Percentiles rank a stretch among this genome's conserved stretches.
phyloP scores from a whole-genome alignment of 2,888 invertebrate species.

The Sesamia inferens region DNA sequence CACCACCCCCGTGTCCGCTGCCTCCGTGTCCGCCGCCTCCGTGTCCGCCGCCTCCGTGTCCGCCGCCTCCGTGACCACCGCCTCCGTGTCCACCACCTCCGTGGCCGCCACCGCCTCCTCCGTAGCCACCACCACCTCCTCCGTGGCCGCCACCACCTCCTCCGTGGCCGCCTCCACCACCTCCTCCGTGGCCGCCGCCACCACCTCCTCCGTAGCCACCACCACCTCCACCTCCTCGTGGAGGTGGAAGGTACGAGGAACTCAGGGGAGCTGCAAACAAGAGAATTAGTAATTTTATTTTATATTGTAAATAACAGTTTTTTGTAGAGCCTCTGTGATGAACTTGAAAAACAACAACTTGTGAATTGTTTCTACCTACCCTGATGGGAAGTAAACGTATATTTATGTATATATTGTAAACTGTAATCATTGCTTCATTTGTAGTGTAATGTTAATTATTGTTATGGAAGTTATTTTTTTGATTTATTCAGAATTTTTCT shows the following conservation, averaged over 20 bases:
- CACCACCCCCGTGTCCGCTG: constrained; percentile 23
- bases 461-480: background rate
- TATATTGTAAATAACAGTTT: constrained; percentile 24
- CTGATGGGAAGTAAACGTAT: background rate
- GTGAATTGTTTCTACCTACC: background rate
- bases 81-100: constrained; percentile 42
- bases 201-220: constrained; percentile 68
- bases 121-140: constrained; percentile 60
- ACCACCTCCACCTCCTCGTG: constrained; percentile 68
- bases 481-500: background rate
- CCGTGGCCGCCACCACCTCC: constrained; percentile 64
- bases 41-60: constrained; percentile 39
- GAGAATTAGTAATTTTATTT: constrained; percentile 63
- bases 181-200: constrained; percentile 55
- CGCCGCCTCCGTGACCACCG: constrained; percentile 68
- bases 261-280: constrained; percentile 88
- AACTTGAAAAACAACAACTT: background rate
- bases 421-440: background rate
- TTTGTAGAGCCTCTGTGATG: constrained; percentile 41
- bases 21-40: constrained; percentile 6
- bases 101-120: constrained; percentile 60
- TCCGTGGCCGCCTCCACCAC: constrained; percentile 59
- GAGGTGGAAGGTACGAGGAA: constrained; percentile 91
- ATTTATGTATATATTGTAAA: background rate
- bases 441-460: background rate